phyloP scores from a whole-genome alignment of 2,888 invertebrate genomes.

The Trissonchulus latispiculum region DNA sequence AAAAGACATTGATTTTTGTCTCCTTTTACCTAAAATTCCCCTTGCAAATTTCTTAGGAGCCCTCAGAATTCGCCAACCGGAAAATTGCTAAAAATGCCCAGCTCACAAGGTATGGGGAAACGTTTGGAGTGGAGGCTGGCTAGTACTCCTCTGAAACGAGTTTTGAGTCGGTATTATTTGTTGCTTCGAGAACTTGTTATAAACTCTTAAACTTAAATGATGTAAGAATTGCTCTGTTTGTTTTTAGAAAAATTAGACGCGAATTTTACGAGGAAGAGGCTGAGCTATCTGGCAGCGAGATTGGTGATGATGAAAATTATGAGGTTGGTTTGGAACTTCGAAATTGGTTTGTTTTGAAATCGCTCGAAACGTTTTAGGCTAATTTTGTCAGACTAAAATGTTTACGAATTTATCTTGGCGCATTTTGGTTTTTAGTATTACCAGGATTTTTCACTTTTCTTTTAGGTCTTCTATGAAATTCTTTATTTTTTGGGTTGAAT shows the following conservation, averaged over 20 bases:
- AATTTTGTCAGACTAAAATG: not conserved
- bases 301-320: slow-evolving; percentile 73
- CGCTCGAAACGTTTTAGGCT: not conserved
- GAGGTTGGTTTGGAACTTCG: slow-evolving; percentile 48
- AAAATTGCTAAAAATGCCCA: too few species aligned
- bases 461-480: not conserved
- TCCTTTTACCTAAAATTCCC: too few species aligned
- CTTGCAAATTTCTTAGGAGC: too few species aligned
- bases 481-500: not conserved
- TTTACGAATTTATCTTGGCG: not conserved
- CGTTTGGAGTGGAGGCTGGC: too few species aligned
- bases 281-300: slow-evolving; percentile 79
- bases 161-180: not conserved
- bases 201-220: too few species aligned
- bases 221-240: too few species aligned
- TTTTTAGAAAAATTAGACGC: slow-evolving; percentile 10
- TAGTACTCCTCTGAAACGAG: too few species aligned
- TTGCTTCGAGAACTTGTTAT: not conserved
- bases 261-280: slow-evolving; percentile 66
- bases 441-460: not conserved
- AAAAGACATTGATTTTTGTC: too few species aligned
- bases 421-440: not conserved
- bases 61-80: too few species aligned
- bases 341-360: not conserved
- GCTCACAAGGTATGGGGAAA: too few species aligned